phyloP scores from a whole-genome alignment of 2,888 invertebrate genomes.

The Monopis laevigella region DNA sequence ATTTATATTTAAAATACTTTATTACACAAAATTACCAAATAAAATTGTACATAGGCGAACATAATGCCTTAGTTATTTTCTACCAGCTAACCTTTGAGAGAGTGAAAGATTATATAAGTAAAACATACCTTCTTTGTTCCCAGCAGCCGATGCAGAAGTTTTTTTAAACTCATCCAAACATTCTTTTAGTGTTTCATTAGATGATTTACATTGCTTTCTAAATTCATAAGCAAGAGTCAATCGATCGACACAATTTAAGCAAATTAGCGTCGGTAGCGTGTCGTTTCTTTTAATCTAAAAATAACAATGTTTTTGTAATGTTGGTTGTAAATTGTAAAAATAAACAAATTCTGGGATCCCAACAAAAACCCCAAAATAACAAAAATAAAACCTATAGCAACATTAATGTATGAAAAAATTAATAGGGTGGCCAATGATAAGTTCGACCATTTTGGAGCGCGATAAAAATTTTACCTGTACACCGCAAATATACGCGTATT shows the following conservation, averaged over 20 bases:
- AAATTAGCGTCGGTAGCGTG: slow-evolving; percentile 56
- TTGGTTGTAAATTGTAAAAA: slow-evolving; percentile 22
- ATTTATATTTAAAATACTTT: too few relatives aligned
- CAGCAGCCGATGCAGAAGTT: slow-evolving; percentile 41
- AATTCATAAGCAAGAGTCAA: slow-evolving; percentile 58
- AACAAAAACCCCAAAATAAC: slow-evolving; percentile 39
- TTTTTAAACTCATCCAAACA: slow-evolving; percentile 56
- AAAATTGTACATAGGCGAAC: too few relatives aligned
- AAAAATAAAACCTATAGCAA: slow-evolving; percentile 50
- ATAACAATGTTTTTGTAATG: too few relatives aligned
- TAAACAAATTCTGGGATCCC: slow-evolving; percentile 42
- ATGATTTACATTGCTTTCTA: slow-evolving; percentile 57
- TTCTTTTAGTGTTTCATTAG: slow-evolving; percentile 58
- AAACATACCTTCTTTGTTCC: too few relatives aligned
- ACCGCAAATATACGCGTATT: slow-evolving; percentile 57
- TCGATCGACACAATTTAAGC: slow-evolving; percentile 57
- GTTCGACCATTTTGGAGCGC: slow-evolving; percentile 52
- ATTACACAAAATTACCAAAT: too few relatives aligned
- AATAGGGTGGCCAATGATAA: slow-evolving; percentile 57
- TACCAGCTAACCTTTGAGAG: too few relatives aligned
- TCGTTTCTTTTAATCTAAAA: slow-evolving; percentile 56
- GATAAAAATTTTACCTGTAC: slow-evolving; percentile 58
- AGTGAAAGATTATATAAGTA: too few relatives aligned
- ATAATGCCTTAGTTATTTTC: too few relatives aligned
- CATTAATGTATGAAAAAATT: slow-evolving; percentile 57